Base-by-base conservation (phyloP, 2,888 invertebrate genomes). In the Calliopum simillimum region DNA sequence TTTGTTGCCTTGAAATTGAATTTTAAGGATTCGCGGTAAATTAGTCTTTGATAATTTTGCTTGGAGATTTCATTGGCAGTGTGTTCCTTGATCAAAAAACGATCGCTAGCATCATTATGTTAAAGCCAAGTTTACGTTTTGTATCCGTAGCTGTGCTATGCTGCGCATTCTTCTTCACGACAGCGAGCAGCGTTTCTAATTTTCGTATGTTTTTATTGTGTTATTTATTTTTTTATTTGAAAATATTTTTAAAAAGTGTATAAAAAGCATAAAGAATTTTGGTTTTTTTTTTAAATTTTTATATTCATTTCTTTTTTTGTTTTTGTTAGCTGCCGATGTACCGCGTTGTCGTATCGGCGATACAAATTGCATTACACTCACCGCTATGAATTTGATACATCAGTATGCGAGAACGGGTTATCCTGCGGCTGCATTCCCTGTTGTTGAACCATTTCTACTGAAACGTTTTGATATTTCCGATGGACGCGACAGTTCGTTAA, bases 401-500 rank as follows among this genome's bases (percentile, higher is more conserved):
- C 76, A 79, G 59, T 77, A 82, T 77, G 85, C 83, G 3, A 80
- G 78, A 68, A 84, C 81, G 1, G 84, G 85, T 14, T 82, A 81
- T 68, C 71, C 82, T 6, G 76, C 80, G 2, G 80, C 84, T 2
- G 82, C 77, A 12, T 83, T 85, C 71, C 85, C 85, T 4, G 74
- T 78, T 58, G 74, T 85, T n/a, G 85, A 85, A 67, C 85, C 85
- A 0, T 85, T 85, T 58, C 70, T 80, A 41, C 74, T 85, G 14
- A 83, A 81, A 64, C 78, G 80, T 11, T 78, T 85, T 16, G 84
- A 84, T 23, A 79, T 85, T 53, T 80, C 83, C 49, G 85, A 85
- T 69, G 85, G 84, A 25, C 81, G 80, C 59, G 73, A 76, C 58
- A 79, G 81, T 33, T 82, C 85, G 12, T 74, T 85, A 68, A 83